A percentile compares a stretch with the other conserved stretches of the same genome.
These are phyloP conservation scores for Sycophaga agraensis DNA, from an alignment of 1,140 invertebrate species.

Conservation along the genomic window DNA sequence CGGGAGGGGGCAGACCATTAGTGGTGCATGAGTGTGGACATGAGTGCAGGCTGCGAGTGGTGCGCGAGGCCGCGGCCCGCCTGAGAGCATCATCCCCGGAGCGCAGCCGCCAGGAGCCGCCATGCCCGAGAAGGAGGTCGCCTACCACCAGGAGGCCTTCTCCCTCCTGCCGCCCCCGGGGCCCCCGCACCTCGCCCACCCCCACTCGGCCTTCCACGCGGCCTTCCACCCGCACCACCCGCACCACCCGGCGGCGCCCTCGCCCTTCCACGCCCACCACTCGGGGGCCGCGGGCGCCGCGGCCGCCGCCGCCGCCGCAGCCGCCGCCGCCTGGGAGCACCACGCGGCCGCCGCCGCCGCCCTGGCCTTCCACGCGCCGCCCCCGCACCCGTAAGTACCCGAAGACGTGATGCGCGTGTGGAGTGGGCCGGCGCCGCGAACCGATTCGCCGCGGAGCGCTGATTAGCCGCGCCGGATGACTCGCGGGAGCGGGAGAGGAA, in stretches of 20 bases:
- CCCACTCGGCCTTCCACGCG: conserved; percentile 54
- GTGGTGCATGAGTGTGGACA: too few species aligned
- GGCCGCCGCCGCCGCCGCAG: conserved; percentile 43
- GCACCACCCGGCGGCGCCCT: conserved; percentile 46
- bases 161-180: conserved; percentile 53
- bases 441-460: too few species aligned
- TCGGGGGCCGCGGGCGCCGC: not conserved
- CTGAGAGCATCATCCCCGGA: conserved; percentile 7
- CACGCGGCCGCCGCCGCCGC: conserved; percentile 51
- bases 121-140: conserved; percentile 58
- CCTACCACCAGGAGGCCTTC: conserved; percentile 55
- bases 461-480: too few species aligned
- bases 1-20: too few species aligned
- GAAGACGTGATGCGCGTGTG: too few species aligned
- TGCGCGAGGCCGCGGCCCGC: not conserved
- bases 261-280: conserved; percentile 45
- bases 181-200: conserved; percentile 52
- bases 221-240: conserved; percentile 49
- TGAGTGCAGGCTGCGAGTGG: not conserved
- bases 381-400: conserved; percentile 21
- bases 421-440: too few species aligned
- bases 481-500: too few species aligned
- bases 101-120: not conserved
- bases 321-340: conserved; percentile 52
- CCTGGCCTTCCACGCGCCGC: conserved; percentile 28